These are phyloP conservation scores for Drosophila incognita DNA, from an alignment of 2,888 invertebrate species.

Conservation along the genomic window DNA sequence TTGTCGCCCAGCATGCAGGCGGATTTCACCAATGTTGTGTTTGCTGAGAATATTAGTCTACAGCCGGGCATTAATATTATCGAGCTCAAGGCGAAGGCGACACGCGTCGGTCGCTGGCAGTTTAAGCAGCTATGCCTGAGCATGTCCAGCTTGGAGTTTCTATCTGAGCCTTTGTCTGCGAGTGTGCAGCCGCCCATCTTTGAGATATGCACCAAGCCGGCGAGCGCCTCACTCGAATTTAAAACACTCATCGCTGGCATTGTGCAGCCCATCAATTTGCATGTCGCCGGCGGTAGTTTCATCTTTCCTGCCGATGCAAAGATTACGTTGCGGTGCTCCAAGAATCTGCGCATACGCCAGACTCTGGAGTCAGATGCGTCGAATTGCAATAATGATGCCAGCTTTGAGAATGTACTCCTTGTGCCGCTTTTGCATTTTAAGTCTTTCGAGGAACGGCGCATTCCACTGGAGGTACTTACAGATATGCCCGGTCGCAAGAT, in stretches of 20 bases:
- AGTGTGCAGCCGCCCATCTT: slow-evolving; percentile 82
- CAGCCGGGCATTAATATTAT: slow-evolving; percentile 89
- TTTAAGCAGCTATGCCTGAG: slow-evolving; percentile 86
- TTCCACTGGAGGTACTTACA: slow-evolving; percentile 89
- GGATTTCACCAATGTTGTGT: slow-evolving; percentile 88
- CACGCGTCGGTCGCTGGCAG: slow-evolving; percentile 89
- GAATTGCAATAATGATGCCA: slow-evolving; percentile 54
- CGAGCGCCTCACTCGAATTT: slow-evolving; percentile 86
- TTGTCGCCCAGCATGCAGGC: slow-evolving; percentile 88
- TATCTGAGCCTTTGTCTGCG: slow-evolving; percentile 87
- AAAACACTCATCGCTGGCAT: slow-evolving; percentile 93
- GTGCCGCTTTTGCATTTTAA: slow-evolving; percentile 87
- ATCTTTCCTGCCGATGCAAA: slow-evolving; percentile 88
- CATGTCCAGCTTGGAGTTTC: slow-evolving; percentile 89
- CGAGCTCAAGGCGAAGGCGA: slow-evolving; percentile 87
- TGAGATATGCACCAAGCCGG: slow-evolving; percentile 86
- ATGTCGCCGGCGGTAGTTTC: slow-evolving; percentile 92
- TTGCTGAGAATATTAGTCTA: slow-evolving; percentile 85
- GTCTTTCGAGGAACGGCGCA: slow-evolving; percentile 88
- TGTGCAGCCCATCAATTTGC: slow-evolving; percentile 91
- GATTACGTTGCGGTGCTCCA: slow-evolving; percentile 83
- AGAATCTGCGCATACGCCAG: slow-evolving; percentile 84
- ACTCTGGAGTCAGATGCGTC: slow-evolving; percentile 13
- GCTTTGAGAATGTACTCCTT: slow-evolving; percentile 84
- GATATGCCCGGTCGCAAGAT: slow-evolving; percentile 90